Base-by-base conservation (phyloP, 1,140 invertebrate species). In the Ditylenchus dipsaci region DNA sequence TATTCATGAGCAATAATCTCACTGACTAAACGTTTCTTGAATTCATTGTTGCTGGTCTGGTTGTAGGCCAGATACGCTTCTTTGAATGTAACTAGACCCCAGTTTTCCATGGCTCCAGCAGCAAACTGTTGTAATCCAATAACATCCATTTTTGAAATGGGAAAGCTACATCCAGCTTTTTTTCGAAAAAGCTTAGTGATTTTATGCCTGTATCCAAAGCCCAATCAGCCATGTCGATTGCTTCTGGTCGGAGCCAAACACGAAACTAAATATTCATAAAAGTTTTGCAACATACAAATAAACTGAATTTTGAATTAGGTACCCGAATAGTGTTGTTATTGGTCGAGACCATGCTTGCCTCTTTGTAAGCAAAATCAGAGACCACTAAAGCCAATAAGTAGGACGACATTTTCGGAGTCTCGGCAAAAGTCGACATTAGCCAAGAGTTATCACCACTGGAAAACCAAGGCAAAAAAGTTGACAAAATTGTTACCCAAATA, bases 51-150 rank as follows among this genome's bases (percentile, higher is more conserved):
- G 11, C n/a, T 11, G n/a, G 43, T 45, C 11, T n/a, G 11, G n/a
- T 45, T 45, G n/a, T 45, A 45, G 43, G 43, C 11, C 43, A 45
- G n/a, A 45, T 45, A 45, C 43, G 11, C n/a, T 45, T 91, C 90
- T 38, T 89, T 81, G 83, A 91, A 94, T 0, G 89, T 92, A 19
- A 94, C 90, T 63, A 95, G 84, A 13, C 92, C 91, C 91, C 91
- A 94, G 77, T 88, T 87, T 74, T 87, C 86, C 89, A 95, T 95
- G 0, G 92, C 93, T 9, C 91, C 93, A 1, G 91, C 91, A 0
- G 90, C 89, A 86, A 95, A 95, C 84, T 96, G 92, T 0, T 58
- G 69, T n/a, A 72, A 64, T 19, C 69, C 70, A 23, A 72, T 59
- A 30, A 67, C 11, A 45, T 45, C 43, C 43, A 45, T 45, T 45